Percentiles rank a stretch among this genome's conserved stretches.
These are phyloP conservation scores for Beris morrisii DNA, from an alignment of 2,888 invertebrate species.

Conservation along the genomic window DNA sequence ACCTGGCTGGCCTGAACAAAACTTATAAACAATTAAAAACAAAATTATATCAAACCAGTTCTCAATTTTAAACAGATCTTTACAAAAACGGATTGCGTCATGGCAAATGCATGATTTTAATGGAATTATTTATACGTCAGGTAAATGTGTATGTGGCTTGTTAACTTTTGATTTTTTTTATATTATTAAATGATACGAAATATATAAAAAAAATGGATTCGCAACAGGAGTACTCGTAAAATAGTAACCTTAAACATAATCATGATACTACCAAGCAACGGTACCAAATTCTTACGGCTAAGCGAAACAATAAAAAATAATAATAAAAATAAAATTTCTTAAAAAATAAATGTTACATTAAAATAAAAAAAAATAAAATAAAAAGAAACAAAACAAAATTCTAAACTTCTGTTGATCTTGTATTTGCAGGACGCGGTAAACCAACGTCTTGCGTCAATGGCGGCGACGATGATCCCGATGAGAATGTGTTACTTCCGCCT, in stretches of 20 bases:
- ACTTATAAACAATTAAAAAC: not conserved
- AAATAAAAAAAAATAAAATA: conserved; percentile 1
- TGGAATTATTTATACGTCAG: conserved; percentile 17
- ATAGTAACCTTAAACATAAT: conserved; percentile 10
- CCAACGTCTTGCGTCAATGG: conserved; percentile 52
- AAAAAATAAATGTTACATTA: conserved; percentile 15
- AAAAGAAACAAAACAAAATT: not conserved
- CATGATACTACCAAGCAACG: conserved; percentile 2
- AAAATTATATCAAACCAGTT: not conserved
- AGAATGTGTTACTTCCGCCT: conserved; percentile 46
- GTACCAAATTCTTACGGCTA: conserved; percentile 7
- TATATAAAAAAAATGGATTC: conserved; percentile 12
- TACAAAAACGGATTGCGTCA: conserved; percentile 12
- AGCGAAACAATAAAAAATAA: conserved; percentile 9
- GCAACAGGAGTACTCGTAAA: conserved; percentile 7
- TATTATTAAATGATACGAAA: not conserved
- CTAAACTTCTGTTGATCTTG: conserved; percentile 56
- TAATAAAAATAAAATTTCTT: not conserved
- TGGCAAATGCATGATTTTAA: conserved; percentile 24
- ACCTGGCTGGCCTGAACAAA: not conserved
- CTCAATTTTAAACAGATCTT: conserved; percentile 7
- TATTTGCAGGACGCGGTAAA: conserved; percentile 50
- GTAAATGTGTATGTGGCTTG: conserved; percentile 13
- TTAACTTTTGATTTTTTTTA: conserved; percentile 1
- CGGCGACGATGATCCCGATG: conserved; percentile 38